A percentile compares a stretch with the other conserved stretches of the same genome.
These are phyloP conservation scores for Chaetoderma sp. DNA, from an alignment of 2,888 invertebrate genomes.

Conservation along the genomic window DNA sequence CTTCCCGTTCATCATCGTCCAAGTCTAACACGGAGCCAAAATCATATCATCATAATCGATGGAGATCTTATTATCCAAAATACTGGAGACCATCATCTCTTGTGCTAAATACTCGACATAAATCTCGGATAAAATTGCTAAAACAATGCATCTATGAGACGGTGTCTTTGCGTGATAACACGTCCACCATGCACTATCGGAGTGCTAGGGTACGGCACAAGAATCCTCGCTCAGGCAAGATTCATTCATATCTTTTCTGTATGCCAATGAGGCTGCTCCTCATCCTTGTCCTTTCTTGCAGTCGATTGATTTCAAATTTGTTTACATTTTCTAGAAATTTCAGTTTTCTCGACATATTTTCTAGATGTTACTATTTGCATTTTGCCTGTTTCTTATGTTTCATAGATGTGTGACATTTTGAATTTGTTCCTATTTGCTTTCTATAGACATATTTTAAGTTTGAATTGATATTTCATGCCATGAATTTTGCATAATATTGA, in stretches of 20 bases:
- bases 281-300: constrained; percentile 1
- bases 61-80: constrained; percentile 28
- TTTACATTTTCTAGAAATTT: not conserved
- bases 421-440: no score
- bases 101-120: constrained; percentile 36
- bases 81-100: constrained; percentile 28
- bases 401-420: no score
- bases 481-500: no score
- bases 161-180: constrained; percentile 60
- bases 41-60: constrained; percentile 13
- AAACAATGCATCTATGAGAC: constrained; percentile 63
- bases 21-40: constrained; percentile 17
- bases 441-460: no score
- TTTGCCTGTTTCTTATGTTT: no score
- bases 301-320: not conserved
- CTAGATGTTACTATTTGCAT: no score
- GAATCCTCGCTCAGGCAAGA: constrained; percentile 29
- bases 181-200: constrained; percentile 54
- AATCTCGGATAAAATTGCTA: constrained; percentile 35
- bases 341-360: no score
- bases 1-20: no score
- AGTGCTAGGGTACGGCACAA: constrained; percentile 14
- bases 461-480: no score
- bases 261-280: constrained; percentile 25
- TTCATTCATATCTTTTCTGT: constrained; percentile 38